Percentiles rank a stretch among this genome's conserved stretches.
Evolutionary conservation across 2,888 invertebrate species (phyloP).

Genomic region (Agrotis exclamationis): DNA sequence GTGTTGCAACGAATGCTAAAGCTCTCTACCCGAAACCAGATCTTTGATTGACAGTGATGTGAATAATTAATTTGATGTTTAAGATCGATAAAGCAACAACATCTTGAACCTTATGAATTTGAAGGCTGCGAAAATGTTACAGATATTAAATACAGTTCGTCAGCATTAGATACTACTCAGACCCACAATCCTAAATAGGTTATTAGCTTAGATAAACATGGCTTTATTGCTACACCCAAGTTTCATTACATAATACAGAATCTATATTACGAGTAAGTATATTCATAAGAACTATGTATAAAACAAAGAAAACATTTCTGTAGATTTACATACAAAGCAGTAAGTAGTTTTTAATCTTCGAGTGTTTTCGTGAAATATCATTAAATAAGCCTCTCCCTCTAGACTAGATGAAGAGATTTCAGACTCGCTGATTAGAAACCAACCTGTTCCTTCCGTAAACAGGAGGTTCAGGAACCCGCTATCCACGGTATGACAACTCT

Average conservation of each 20-base stretch:
- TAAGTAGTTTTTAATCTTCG: neutral
- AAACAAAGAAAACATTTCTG: neutral
- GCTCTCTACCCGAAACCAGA: neutral
- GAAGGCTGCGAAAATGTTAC: neutral
- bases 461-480: no score
- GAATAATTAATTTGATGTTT: neutral
- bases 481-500: neutral
- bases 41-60: neutral
- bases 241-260: slow-evolving; percentile 15
- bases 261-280: no score
- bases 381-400: no score
- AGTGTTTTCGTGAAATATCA: no score
- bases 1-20: neutral
- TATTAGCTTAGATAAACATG: slow-evolving; percentile 26
- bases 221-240: slow-evolving; percentile 11
- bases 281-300: slow-evolving; percentile 4
- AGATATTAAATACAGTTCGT: neutral
- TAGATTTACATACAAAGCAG: neutral
- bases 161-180: neutral
- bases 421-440: no score
- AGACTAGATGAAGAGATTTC: no score
- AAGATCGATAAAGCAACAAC: neutral
- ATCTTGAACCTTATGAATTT: neutral
- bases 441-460: no score
- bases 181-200: neutral